These are phyloP conservation scores for Papilio aristodemus DNA, from an alignment of 1,140 invertebrate species.

Conservation along the genomic window DNA sequence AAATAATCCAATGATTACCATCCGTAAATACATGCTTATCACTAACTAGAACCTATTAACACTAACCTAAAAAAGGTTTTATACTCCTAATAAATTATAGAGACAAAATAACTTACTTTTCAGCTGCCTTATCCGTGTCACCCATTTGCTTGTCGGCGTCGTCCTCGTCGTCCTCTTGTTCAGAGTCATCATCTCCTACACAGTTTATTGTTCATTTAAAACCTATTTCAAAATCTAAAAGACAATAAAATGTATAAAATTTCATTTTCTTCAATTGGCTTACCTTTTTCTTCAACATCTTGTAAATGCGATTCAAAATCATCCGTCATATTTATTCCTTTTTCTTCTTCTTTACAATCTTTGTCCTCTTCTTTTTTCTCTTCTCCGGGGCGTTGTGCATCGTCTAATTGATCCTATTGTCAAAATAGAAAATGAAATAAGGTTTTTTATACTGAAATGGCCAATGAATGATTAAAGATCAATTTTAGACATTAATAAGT, in stretches of 20 bases:
- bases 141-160: constrained; percentile 97
- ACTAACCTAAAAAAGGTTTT: too few species aligned
- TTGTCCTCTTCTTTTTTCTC: constrained; percentile 87
- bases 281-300: constrained; percentile 87
- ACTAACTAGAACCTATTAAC: too few species aligned
- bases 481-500: too few species aligned
- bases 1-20: too few species aligned
- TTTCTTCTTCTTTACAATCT: constrained; percentile 94
- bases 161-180: constrained; percentile 86
- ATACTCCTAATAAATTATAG: too few species aligned
- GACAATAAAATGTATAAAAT: too few species aligned
- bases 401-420: constrained; percentile 94
- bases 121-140: constrained; percentile 91
- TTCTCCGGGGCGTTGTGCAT: constrained; percentile 89
- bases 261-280: constrained; percentile 1
- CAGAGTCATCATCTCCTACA: constrained; percentile 81
- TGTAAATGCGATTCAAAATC: constrained; percentile 88
- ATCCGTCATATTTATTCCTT: constrained; percentile 96
- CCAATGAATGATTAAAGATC: not conserved
- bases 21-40: too few species aligned
- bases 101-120: constrained; percentile 86
- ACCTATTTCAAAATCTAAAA: not conserved
- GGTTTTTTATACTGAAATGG: too few species aligned
- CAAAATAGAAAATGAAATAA: too few species aligned
- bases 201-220: not conserved